Evolutionary conservation across 2,888 invertebrate species (phyloP).

Genomic region (Tenthredo livida): DNA sequence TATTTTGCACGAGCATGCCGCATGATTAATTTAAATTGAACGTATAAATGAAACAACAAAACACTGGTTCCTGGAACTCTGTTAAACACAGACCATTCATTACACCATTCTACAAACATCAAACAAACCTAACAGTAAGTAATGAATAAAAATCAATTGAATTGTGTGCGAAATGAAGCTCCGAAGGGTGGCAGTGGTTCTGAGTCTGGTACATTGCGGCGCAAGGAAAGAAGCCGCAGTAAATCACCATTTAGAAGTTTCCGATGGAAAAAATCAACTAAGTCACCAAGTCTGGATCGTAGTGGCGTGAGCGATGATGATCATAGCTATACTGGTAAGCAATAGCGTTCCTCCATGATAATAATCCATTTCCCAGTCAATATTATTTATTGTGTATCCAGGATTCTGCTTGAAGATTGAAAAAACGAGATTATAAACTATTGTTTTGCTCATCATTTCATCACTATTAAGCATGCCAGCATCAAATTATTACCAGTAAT

Average conservation of each 20-base stretch:
- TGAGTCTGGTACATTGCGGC: conserved; percentile 75
- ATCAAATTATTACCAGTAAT: not conserved
- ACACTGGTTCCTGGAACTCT: conserved; percentile 51
- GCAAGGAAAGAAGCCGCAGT: conserved; percentile 92
- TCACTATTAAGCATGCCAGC: not conserved
- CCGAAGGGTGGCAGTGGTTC: conserved; percentile 74
- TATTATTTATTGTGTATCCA: not conserved
- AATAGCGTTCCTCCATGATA: not conserved
- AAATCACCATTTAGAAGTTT: conserved; percentile 97
- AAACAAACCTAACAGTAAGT: conserved; percentile 66
- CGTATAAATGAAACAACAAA: conserved; percentile 34
- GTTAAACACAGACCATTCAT: conserved; percentile 44
- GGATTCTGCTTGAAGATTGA: not conserved
- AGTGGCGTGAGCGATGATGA: conserved; percentile 91
- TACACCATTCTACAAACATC: conserved; percentile 37
- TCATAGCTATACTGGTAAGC: conserved; percentile 81
- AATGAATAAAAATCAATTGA: conserved; percentile 62
- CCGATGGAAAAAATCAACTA: conserved; percentile 91
- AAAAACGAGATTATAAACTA: not conserved
- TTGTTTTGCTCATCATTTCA: not conserved
- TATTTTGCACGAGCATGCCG: conserved; percentile 70
- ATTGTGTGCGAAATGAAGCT: conserved; percentile 68
- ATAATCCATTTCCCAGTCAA: not conserved
- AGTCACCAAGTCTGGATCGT: conserved; percentile 82
- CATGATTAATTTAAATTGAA: conserved; percentile 58